phyloP scores from a whole-genome alignment of 2,113 vertebrate genomes.

The Melospiza georgiana region DNA sequence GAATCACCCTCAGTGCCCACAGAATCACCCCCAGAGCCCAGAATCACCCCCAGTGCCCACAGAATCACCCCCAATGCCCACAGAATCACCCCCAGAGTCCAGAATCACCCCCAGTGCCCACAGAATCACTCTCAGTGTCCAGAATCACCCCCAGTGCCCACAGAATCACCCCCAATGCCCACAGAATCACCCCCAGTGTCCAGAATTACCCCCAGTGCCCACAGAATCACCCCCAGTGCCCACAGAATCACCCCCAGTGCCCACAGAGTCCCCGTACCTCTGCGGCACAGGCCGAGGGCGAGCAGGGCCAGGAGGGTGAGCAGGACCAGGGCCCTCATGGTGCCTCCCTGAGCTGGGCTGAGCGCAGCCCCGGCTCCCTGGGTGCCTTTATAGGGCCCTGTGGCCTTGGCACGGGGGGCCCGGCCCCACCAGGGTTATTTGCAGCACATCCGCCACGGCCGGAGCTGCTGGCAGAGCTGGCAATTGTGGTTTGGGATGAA shows the following conservation, averaged over 20 bases:
- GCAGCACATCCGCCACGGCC: slow-evolving; percentile 28
- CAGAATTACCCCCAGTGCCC: neutral
- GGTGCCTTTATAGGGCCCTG: slow-evolving; percentile 41
- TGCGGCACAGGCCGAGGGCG: slow-evolving; percentile 16
- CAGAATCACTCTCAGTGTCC: no score
- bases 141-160: neutral
- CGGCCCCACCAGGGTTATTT: slow-evolving; percentile 17
- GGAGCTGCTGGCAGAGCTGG: slow-evolving; percentile 6
- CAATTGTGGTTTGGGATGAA: slow-evolving; percentile 62
- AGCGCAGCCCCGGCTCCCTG: neutral
- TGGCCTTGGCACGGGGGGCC: neutral
- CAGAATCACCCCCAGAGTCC: neutral
- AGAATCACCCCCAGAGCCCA: accelerated
- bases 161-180: neutral
- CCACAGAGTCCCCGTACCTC: neutral
- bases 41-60: neutral
- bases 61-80: neutral
- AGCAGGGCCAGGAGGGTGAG: slow-evolving; percentile 54
- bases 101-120: neutral
- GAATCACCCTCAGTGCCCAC: neutral
- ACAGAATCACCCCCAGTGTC: no score
- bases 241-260: neutral
- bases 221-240: no score
- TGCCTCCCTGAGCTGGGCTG: neutral
- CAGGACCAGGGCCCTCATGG: slow-evolving; percentile 51